Base-by-base conservation (phyloP, 2,113 vertebrate genomes). In the Syngnathus typhle region DNA sequence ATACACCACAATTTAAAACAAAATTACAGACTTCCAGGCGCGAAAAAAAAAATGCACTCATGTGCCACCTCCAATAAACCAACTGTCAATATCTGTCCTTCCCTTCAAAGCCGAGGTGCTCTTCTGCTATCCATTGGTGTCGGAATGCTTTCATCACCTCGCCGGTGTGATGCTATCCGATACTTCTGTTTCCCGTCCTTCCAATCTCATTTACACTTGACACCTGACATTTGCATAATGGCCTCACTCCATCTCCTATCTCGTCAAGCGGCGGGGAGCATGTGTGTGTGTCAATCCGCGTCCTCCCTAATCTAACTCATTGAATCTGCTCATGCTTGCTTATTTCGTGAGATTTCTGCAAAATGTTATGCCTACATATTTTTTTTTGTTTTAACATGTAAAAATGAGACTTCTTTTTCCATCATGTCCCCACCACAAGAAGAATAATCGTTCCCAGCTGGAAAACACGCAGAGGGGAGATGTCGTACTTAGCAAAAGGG, bases 151-250 rank as follows among this genome's bases (percentile, higher is more conserved):
- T 82, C 80, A 85, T 85, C 84, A 85, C 77, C 70, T 71, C 60
- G 81, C 78, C 61, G 7, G 63, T 62, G 77, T 75, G 76, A 83
- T 83, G 76, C 82, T 82, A 77, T 85, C 82, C 82, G 80, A 88
- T 85, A 81, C 76, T 82, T 84, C 81, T 76, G 84, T 88, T 87
- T 83, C 79, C 65, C 84, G 81, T 82, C 72, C 82, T 74, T 85
- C 75, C 74, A 83, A 88, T 87, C 86, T 88, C 81, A 89, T 89
- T 88, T 84, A 82, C 87, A 89, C 87, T 87, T 86, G 85, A 90
- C 87, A 90, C 87, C 80, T 89, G 82, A 81, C 85, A 89, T 89
- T 89, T 84, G 85, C 87, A 88, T 89, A 86, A 84, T 84, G 82
- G 82, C 73, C 79, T 71, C 65, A 63, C 83, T 80, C 77, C 79